Percentiles rank a stretch among this genome's conserved stretches.
These are phyloP conservation scores for Spizaetus ornatus DNA, from an alignment of 2,113 vertebrate genomes.

Conservation along the genomic window DNA sequence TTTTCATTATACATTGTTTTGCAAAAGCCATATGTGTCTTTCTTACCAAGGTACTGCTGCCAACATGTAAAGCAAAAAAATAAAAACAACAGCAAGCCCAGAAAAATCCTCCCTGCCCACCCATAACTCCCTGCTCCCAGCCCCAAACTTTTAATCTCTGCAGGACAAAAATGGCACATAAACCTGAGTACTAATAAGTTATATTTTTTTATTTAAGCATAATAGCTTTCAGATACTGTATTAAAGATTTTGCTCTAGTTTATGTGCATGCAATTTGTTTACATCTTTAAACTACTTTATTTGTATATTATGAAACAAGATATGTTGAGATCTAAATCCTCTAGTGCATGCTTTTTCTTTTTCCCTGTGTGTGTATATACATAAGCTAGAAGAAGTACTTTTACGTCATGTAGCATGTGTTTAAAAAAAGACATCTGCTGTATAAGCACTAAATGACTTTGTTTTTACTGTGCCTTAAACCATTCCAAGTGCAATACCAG, in stretches of 20 bases:
- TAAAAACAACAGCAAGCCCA: not conserved
- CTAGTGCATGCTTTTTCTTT: conserved; percentile 70
- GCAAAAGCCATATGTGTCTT: conserved; percentile 64
- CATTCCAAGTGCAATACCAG: conserved; percentile 72
- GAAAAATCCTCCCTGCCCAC: not conserved
- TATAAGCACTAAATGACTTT: conserved; percentile 69
- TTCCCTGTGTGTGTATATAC: conserved; percentile 51
- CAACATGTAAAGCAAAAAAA: conserved; percentile 1
- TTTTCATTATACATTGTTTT: conserved; percentile 20
- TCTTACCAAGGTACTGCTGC: conserved; percentile 29
- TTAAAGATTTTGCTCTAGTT: conserved; percentile 72
- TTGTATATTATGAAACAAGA: conserved; percentile 69
- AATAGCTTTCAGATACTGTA: conserved; percentile 71
- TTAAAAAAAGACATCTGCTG: conserved; percentile 59
- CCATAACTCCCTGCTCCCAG: not conserved
- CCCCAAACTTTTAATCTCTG: conserved; percentile 11
- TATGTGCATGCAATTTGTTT: conserved; percentile 75
- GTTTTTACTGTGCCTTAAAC: conserved; percentile 68
- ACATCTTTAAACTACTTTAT: conserved; percentile 69
- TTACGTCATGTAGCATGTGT: conserved; percentile 63
- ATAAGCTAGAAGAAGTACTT: conserved; percentile 69
- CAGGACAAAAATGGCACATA: conserved; percentile 69
- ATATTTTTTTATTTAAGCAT: conserved; percentile 76
- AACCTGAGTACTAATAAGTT: conserved; percentile 71
- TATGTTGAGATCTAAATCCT: conserved; percentile 46